Evolutionary conservation across 1,140 invertebrate species (phyloP).

Genomic region (Conopomorpha cramerella): DNA sequence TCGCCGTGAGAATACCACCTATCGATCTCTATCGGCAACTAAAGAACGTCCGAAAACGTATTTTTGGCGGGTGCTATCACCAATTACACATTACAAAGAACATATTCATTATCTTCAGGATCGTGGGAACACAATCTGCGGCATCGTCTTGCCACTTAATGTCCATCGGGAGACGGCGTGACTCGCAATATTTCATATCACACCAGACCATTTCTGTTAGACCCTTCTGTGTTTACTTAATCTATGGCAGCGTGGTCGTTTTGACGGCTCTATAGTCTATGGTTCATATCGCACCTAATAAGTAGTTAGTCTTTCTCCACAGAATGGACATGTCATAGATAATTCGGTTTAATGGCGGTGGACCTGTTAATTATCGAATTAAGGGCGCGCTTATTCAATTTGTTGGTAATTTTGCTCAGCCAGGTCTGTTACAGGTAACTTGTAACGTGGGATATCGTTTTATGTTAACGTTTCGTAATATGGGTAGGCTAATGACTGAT

Average conservation of each 20-base stretch:
- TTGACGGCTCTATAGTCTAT: conserved; percentile 11
- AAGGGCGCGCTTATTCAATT: conserved; percentile 12
- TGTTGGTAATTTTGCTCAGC: not conserved
- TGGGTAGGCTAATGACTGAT: too few species aligned
- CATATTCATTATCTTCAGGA: conserved; percentile 48
- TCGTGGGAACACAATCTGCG: conserved; percentile 38
- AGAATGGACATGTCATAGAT: conserved; percentile 49
- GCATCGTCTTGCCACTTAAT: conserved; percentile 25
- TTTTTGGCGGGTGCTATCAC: too few species aligned
- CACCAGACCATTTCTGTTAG: not conserved
- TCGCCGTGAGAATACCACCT: too few species aligned
- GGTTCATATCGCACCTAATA: conserved; percentile 29
- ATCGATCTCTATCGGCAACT: too few species aligned
- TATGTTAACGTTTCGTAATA: too few species aligned
- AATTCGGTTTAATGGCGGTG: conserved; percentile 48
- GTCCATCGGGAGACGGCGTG: conserved; percentile 29
- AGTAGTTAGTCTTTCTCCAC: conserved; percentile 43
- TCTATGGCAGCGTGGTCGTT: too few species aligned
- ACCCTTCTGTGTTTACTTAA: not conserved
- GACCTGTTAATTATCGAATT: conserved; percentile 48
- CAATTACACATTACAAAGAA: too few species aligned
- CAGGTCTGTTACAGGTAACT: too few species aligned
- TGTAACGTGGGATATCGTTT: too few species aligned
- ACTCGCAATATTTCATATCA: conserved; percentile 38
- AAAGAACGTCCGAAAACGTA: too few species aligned